A percentile compares a stretch with the other conserved stretches of the same genome.
Evolutionary conservation across 2,888 invertebrate species (phyloP).

Genomic region (Drosophila prolongata): DNA sequence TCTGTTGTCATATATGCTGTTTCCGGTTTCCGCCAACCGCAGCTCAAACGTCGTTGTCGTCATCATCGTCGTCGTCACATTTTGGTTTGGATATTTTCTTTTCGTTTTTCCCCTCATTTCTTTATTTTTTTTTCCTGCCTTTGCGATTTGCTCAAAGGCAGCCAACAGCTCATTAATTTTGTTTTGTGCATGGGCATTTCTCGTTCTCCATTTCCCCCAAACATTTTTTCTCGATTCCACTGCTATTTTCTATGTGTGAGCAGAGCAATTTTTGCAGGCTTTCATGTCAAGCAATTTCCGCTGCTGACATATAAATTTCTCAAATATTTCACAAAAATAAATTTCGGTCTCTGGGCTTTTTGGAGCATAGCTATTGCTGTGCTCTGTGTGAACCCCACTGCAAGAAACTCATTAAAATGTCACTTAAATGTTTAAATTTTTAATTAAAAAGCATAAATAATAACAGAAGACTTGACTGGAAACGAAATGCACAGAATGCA

Average conservation of each 20-base stretch:
- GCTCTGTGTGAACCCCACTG: conserved; percentile 10
- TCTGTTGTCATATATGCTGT: conserved; percentile 82
- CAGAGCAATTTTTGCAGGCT: conserved; percentile 44
- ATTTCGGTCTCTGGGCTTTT: conserved; percentile 34
- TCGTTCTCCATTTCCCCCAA: conserved; percentile 13
- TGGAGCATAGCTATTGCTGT: conserved; percentile 6
- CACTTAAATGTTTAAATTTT: conserved; percentile 74
- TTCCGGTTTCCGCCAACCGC: conserved; percentile 79
- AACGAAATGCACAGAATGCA: conserved; percentile 45
- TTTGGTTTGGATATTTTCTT: conserved; percentile 52
- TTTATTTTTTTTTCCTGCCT: conserved; percentile 23
- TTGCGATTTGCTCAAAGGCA: conserved; percentile 62
- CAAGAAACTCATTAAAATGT: conserved; percentile 76
- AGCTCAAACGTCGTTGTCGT: conserved; percentile 53
- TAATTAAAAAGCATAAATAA: conserved; percentile 79
- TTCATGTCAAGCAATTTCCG: conserved; percentile 57
- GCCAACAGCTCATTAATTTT: conserved; percentile 76
- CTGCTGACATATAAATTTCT: conserved; percentile 45
- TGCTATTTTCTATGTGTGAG: conserved; percentile 45
- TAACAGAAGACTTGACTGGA: conserved; percentile 45
- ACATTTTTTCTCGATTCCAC: conserved; percentile 5
- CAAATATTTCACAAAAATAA: conserved; percentile 51
- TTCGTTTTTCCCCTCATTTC: conserved; percentile 18
- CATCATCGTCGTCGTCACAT: conserved; percentile 26
- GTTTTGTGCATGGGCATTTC: conserved; percentile 53